A percentile compares a stretch with the other conserved stretches of the same genome.
Evolutionary conservation across 2,113 vertebrate species (phyloP).

Genomic region (Macrotis lagotis): DNA sequence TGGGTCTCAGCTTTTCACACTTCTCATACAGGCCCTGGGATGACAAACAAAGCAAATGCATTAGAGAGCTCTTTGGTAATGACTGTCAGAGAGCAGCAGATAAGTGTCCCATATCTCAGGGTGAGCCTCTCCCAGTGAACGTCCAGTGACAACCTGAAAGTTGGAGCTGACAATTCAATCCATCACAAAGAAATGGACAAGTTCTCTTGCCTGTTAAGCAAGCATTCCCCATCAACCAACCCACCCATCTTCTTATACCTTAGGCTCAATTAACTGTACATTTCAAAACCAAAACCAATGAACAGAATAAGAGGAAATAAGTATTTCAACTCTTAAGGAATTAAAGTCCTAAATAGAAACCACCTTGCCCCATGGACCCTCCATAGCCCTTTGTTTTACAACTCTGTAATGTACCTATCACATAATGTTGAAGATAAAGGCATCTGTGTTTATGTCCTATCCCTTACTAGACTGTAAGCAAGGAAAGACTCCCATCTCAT

Average conservation of each 20-base stretch:
- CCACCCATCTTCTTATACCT: neutral
- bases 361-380: neutral
- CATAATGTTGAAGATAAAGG: neutral
- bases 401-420: neutral
- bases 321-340: neutral
- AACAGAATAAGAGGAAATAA: neutral
- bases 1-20: slow-evolving; percentile 89
- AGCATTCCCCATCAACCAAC: neutral
- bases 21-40: slow-evolving; percentile 84
- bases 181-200: neutral
- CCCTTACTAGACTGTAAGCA: neutral
- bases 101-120: neutral
- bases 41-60: neutral
- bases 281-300: neutral
- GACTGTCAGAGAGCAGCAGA: neutral
- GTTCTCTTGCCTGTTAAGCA: neutral
- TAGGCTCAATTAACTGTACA: neutral
- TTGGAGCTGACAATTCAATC: neutral
- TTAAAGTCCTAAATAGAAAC: neutral
- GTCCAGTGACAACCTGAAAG: neutral
- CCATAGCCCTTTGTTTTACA: neutral
- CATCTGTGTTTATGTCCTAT: neutral
- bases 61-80: neutral
- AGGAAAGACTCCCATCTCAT: neutral
- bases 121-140: neutral